Percentiles rank a stretch among this genome's conserved stretches.
Evolutionary conservation across 2,113 vertebrate species (phyloP).

Genomic region (Zosterops borbonicus): DNA sequence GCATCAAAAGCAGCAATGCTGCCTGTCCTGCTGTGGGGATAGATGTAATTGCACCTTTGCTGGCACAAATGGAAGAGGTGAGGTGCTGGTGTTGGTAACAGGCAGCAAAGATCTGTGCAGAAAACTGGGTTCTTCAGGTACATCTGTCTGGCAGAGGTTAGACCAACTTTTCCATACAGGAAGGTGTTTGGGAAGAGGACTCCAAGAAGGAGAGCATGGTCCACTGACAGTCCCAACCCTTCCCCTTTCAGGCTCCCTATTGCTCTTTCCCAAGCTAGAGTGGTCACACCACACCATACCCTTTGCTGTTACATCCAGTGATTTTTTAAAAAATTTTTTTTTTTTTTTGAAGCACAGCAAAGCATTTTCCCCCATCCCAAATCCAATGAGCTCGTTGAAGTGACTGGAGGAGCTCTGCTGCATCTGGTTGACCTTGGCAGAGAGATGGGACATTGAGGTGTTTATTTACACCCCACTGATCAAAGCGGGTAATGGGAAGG

Average conservation of each 20-base stretch:
- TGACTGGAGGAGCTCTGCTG: not conserved
- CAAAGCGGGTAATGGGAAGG: conserved; percentile 17
- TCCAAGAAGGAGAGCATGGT: not conserved
- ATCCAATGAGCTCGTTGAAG: not conserved
- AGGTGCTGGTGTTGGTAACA: not conserved
- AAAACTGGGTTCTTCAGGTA: not conserved
- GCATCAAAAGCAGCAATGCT: not conserved
- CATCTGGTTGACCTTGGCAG: not conserved
- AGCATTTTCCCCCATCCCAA: not conserved
- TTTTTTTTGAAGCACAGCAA: not conserved
- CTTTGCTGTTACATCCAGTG: not conserved
- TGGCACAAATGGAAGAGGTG: not conserved
- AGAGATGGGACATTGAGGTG: not conserved
- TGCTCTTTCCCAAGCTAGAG: not conserved
- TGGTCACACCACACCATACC: not conserved
- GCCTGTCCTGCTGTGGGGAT: not conserved
- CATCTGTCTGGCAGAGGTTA: not conserved
- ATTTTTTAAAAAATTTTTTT: not conserved
- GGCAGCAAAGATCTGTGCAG: not conserved
- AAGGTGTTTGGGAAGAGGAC: not conserved
- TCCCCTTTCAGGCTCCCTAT: not conserved
- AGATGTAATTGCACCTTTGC: not conserved
- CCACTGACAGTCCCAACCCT: not conserved
- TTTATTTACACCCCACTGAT: not conserved
- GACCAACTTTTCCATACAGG: not conserved